Conservation (phyloP, 2,113 vertebrate species). For the Talpa occidentalis region DNA sequence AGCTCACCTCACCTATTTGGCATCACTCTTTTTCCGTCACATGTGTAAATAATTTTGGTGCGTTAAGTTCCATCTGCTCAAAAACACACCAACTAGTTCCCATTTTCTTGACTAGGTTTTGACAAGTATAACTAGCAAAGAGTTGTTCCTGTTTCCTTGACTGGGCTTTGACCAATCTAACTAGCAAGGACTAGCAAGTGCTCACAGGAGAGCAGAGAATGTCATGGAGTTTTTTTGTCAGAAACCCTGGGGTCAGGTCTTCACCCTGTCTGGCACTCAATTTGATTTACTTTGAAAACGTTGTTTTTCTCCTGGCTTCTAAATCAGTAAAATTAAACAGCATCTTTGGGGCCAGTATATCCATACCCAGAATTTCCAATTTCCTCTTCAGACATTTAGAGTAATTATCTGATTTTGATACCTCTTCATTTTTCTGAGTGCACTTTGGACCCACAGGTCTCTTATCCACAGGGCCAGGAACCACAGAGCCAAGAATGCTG, state of each 20-base stretch:
- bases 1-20: not conserved
- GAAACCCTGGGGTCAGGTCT: not conserved
- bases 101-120: not conserved
- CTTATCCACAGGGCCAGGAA: not conserved
- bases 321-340: slow-evolving; percentile 7
- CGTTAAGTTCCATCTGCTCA: not conserved
- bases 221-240: not conserved
- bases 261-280: not conserved
- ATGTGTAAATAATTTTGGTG: slow-evolving; percentile 36
- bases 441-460: not conserved
- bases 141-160: no score
- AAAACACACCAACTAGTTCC: not conserved
- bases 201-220: not conserved
- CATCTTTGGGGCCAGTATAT: not conserved
- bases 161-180: no score
- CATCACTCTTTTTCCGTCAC: not conserved
- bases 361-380: not conserved
- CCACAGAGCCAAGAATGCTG: not conserved
- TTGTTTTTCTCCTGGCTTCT: not conserved
- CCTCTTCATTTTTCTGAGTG: not conserved
- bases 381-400: slow-evolving; percentile 23
- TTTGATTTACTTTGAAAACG: not conserved
- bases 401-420: not conserved
- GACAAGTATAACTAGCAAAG: not conserved
- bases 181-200: not conserved